These are phyloP conservation scores for Euwallacea similis DNA, from an alignment of 1,140 invertebrate genomes.

Conservation along the genomic window DNA sequence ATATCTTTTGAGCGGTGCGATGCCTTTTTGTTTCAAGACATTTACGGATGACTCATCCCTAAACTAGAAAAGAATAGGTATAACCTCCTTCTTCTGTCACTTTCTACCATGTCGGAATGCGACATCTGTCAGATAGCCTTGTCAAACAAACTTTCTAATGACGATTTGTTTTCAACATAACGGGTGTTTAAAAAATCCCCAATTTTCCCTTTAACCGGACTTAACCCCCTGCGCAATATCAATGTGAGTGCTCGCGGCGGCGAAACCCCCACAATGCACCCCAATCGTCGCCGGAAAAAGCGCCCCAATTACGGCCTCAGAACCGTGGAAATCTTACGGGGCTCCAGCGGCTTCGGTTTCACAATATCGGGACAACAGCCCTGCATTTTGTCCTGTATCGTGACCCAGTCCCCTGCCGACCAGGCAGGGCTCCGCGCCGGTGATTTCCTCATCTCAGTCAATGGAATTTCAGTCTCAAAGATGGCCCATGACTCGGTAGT, in stretches of 20 bases:
- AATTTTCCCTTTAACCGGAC: not conserved
- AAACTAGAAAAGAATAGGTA: too few species aligned
- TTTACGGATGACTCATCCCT: too few species aligned
- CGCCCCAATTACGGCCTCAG: constrained; percentile 78
- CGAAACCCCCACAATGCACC: constrained; percentile 59
- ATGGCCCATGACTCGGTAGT: constrained; percentile 92
- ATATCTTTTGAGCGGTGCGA: too few species aligned
- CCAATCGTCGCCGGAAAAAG: constrained; percentile 76
- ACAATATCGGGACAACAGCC: constrained; percentile 93
- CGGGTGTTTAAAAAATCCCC: constrained; percentile 24
- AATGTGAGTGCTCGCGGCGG: not conserved
- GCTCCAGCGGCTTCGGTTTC: constrained; percentile 86
- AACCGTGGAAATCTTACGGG: constrained; percentile 81
- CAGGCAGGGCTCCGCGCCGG: constrained; percentile 83
- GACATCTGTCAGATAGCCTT: not conserved
- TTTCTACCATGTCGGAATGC: too few species aligned
- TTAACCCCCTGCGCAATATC: not conserved
- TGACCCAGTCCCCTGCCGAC: constrained; percentile 80
- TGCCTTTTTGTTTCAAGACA: too few species aligned
- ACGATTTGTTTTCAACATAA: constrained; percentile 17
- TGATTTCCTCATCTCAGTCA: constrained; percentile 89
- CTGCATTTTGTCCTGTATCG: constrained; percentile 86
- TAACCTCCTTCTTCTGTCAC: too few species aligned
- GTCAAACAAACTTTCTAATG: constrained; percentile 10
- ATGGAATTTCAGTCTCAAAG: constrained; percentile 85